Base-by-base conservation (phyloP, 2,888 invertebrate species). In the Meloe dianella region DNA sequence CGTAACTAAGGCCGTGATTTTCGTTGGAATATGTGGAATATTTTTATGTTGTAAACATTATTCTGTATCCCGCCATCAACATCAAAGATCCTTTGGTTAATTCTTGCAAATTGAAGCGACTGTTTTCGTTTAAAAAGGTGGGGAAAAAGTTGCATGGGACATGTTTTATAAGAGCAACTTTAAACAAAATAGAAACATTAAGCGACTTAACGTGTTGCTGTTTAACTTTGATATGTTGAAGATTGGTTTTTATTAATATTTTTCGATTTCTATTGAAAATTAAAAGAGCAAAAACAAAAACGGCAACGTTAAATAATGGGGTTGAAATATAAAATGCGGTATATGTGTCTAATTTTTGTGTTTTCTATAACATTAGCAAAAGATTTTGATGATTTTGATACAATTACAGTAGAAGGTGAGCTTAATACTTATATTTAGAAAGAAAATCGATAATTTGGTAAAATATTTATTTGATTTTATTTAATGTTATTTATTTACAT, bases 151-250 rank as follows among this genome's bases (percentile, higher is more conserved):
- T 73, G 66, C 69, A 72, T 66, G 72, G 73, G 65, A 69, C 73
- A 66, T 69, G 77, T 78, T 78, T 82, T 82, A 82, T 82, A 81
- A 78, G 77, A 80, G 80, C 78, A 78, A 77, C 79, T 78, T 79
- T 54, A 38, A 78, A 77, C 77, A 77, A 80, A 81, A 79, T 77
- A 78, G 74, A 77, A 80, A 76, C 81, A 80, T 78, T 79, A 78
- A 72, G 77, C 71, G 78, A 73, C 73, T 68, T n/a, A 74, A 71
- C 74, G 73, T 68, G 72, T 66, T 67, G 66, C 67, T 66, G 72
- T 47, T 24, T 64, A 66, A 66, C 72, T 69, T 73, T 66, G 64
- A 57, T 41, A 57, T 22, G 58, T 41, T 27, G 38, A 38, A 38
- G n/a, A 38, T n/a, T 38, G 14, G 14, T 38, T 38, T 14, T 14